Evolutionary conservation across 2,113 vertebrate species (phyloP), one percentile per base, ranked within the genome.

Genomic region (Ctenodactylus gundi): DNA sequence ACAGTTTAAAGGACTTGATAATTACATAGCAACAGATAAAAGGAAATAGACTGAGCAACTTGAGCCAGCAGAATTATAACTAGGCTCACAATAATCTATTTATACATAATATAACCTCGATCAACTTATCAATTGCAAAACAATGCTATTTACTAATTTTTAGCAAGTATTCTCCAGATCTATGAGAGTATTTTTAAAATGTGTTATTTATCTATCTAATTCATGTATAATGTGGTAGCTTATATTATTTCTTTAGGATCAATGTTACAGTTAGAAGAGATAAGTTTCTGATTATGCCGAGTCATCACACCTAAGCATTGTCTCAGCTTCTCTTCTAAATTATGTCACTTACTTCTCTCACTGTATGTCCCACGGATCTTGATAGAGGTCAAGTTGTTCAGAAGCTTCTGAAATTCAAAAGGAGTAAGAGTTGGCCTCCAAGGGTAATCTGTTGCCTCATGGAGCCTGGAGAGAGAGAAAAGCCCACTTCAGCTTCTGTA

Each of bases 301-400:
- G 70, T 83, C 58, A 14, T 90, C 76, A 62, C 36, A 29, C 0
- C 0, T 84, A 0, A 0, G 8, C 39, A 60, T 55, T 53, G 81
- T 84, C 68, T 78, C 82, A 76, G 39, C 41, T n/a, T 65, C 21
- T 60, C 51, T 86, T 41, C 44, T 84, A 72, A 65, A 51, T 72
- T 36, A 49, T 23, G 23, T n/a, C 51, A 97, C 99, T 95, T 98
- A 99, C 99, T 99, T 97, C 97, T 99, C 92, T 99, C 99, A 6
- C 99, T 99, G 97, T 99, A 99, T 0, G 99, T 99, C 58, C 99
- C 99, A 0, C 99, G 99, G 97, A 99, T 99, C 98, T 99, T 99
- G 96, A 99, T 97, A 84, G 99, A 97, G 1, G 99, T 99, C 97
- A 99, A 98, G 82, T 99, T 99, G 94, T 99, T 98, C 12, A 99